Conservation (phyloP, 35 echinoderm and acorn worm genomes). For the Heliocidaris erythrogramma region DNA sequence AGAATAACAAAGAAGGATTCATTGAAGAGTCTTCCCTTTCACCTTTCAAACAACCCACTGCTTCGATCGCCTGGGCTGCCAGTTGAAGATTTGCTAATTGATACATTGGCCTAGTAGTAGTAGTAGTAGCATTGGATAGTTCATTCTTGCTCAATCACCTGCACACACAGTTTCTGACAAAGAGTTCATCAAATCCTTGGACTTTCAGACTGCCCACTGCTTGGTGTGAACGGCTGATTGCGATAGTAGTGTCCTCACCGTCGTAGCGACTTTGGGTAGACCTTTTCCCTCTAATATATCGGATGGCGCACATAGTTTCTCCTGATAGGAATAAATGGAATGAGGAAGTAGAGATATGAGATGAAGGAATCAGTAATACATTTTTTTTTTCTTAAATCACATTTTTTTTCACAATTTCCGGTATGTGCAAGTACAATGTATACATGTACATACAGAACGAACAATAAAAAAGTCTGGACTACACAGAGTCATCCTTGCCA, state of each 20-base stretch:
- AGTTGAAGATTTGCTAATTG: too few species aligned
- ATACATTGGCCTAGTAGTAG: too few species aligned
- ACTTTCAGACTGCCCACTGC: constrained; percentile 50
- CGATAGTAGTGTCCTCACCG: constrained; percentile 51
- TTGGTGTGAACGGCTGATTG: constrained; percentile 9
- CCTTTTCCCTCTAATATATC: constrained; percentile 91
- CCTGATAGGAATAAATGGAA: constrained; percentile 48
- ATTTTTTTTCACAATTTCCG: too few species aligned
- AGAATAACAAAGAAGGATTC: too few species aligned
- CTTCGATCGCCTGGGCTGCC: too few species aligned
- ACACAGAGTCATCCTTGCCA: too few species aligned
- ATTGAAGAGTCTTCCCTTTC: too few species aligned
- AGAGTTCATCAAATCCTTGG: background rate
- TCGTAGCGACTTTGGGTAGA: constrained; percentile 72
- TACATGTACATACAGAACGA: too few species aligned
- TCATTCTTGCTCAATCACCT: background rate
- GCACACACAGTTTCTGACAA: background rate
- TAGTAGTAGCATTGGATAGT: background rate
- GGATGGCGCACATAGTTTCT: constrained; percentile 75
- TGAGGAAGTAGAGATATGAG: background rate
- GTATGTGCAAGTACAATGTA: too few species aligned
- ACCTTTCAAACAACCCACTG: too few species aligned
- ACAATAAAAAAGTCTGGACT: too few species aligned
- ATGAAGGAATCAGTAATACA: background rate
- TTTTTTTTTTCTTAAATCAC: background rate